Evolutionary conservation across 1,140 invertebrate genomes (phyloP).

Genomic region (Drosophila kohkoa): DNA sequence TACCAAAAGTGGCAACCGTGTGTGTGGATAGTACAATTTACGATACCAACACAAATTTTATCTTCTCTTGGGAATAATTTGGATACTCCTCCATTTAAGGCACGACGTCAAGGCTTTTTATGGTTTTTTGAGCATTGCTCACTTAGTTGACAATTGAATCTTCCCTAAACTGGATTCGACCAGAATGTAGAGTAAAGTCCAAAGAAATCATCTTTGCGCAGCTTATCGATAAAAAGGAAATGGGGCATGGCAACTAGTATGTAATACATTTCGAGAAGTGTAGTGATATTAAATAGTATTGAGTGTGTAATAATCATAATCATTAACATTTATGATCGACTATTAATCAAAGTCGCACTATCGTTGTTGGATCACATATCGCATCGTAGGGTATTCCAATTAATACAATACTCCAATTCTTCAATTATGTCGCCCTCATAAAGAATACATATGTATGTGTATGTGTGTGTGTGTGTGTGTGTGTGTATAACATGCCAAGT

Average conservation of each 20-base stretch:
- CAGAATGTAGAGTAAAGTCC: too few species aligned
- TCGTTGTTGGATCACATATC: not conserved
- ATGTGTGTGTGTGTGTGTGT: not conserved
- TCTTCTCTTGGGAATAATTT: not conserved
- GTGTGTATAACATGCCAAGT: not conserved
- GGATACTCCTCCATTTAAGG: not conserved
- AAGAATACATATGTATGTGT: not conserved
- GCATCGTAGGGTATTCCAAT: conserved; percentile 24
- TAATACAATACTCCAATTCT: conserved; percentile 18
- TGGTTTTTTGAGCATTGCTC: too few species aligned
- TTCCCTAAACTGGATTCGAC: too few species aligned
- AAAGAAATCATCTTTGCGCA: too few species aligned
- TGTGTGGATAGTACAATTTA: not conserved
- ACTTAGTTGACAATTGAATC: too few species aligned
- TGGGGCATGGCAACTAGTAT: conserved; percentile 2
- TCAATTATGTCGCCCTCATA: conserved; percentile 28
- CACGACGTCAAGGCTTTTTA: not conserved
- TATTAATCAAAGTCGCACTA: conserved; percentile 16
- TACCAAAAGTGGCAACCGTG: too few species aligned
- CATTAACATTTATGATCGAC: conserved; percentile 27
- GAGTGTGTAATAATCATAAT: conserved; percentile 4
- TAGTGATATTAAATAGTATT: not conserved
- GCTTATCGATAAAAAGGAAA: too few species aligned
- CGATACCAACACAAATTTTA: not conserved
- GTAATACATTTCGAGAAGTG: not conserved